Evolutionary conservation across 1,140 invertebrate species (phyloP).

Genomic region (Conus betulinus): DNA sequence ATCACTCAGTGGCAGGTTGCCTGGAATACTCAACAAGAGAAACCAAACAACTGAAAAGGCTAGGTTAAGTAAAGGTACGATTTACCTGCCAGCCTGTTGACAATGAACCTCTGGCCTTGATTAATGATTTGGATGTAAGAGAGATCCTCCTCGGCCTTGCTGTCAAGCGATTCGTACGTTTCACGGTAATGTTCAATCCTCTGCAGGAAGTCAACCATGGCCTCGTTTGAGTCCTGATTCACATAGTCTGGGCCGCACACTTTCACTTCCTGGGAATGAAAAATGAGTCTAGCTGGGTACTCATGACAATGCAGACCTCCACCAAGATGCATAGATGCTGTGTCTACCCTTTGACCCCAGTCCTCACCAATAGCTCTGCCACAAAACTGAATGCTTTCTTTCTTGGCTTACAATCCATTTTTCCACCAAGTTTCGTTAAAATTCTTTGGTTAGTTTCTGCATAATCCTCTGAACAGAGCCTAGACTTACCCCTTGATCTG

Average conservation of each 20-base stretch:
- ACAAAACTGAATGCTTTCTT: too few relatives aligned
- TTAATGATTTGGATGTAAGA: slow-evolving; percentile 99
- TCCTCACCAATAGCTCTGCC: too few relatives aligned
- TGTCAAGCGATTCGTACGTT: slow-evolving; percentile 93
- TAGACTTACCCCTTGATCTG: too few relatives aligned
- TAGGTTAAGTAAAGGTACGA: not conserved
- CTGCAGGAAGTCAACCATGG: slow-evolving; percentile 93
- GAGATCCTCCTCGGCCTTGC: slow-evolving; percentile 79
- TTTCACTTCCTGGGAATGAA: slow-evolving; percentile 90
- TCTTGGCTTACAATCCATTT: too few relatives aligned
- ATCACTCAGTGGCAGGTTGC: too few relatives aligned
- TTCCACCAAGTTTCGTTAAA: too few relatives aligned
- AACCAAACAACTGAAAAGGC: not conserved
- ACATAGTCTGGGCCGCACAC: slow-evolving; percentile 99
- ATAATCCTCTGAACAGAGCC: too few relatives aligned
- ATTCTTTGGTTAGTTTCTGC: too few relatives aligned
- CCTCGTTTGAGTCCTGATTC: slow-evolving; percentile 86
- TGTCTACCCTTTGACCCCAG: too few relatives aligned
- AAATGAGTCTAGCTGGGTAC: too few relatives aligned
- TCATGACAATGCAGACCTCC: too few relatives aligned
- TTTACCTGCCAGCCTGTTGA: slow-evolving; percentile 77
- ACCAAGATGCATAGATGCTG: too few relatives aligned
- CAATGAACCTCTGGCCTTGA: slow-evolving; percentile 81
- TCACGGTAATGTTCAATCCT: slow-evolving; percentile 97
- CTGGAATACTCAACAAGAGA: not conserved